Percentiles rank a stretch among this genome's conserved stretches.
Conservation (phyloP, 2,888 invertebrate genomes). For the Apeira syringaria region DNA sequence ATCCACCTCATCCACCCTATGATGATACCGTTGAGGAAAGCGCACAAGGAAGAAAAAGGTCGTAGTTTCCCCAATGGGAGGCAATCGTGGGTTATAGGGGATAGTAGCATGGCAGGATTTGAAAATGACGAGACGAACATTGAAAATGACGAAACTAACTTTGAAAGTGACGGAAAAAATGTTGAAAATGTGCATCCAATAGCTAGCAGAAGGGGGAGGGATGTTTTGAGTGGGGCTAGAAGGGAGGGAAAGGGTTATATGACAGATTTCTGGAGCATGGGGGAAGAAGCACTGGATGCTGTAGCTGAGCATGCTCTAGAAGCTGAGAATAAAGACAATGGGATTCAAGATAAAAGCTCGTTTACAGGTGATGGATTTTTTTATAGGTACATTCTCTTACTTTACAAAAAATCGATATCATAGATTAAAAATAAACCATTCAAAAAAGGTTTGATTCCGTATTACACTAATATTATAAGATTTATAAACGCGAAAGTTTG, state of each 20-base stretch:
- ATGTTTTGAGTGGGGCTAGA: not conserved
- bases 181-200: not conserved
- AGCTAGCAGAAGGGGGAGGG: not conserved
- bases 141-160: conserved; percentile 8
- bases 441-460: too few relatives aligned
- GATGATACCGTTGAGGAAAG: conserved; percentile 48
- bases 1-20: conserved; percentile 67
- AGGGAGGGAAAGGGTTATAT: conserved; percentile 47
- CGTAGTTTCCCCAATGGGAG: conserved; percentile 52
- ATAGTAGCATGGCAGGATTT: conserved; percentile 9
- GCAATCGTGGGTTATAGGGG: conserved; percentile 67
- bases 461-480: too few relatives aligned
- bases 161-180: conserved; percentile 1
- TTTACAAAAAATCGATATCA: too few relatives aligned
- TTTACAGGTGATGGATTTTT: conserved; percentile 63
- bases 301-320: conserved; percentile 65
- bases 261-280: conserved; percentile 56
- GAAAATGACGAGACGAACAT: conserved; percentile 4
- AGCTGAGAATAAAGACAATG: conserved; percentile 62
- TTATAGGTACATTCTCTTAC: too few relatives aligned
- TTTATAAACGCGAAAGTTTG: too few relatives aligned
- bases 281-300: conserved; percentile 60
- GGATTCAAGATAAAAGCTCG: conserved; percentile 61
- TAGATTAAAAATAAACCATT: too few relatives aligned
- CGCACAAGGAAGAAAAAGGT: conserved; percentile 64